Base-by-base conservation (phyloP, 2,888 invertebrate genomes). In the Erebia palarica region DNA sequence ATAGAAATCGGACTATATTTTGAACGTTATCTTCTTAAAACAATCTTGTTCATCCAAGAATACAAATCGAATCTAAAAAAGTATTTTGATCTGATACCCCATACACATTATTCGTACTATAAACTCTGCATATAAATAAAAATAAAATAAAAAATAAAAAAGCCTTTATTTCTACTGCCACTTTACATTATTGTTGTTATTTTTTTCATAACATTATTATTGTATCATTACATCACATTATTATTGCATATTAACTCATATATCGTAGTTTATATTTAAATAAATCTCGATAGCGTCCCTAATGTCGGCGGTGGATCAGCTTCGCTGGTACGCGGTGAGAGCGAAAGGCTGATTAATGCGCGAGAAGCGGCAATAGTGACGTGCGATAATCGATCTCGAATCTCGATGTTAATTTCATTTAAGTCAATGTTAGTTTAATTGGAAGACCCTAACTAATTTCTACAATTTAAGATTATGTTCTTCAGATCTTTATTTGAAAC, bases 271-370 rank as follows among this genome's bases (percentile, higher is more conserved):
- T 27, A 51, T 64, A 36, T 36, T 36, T 36, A 36, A 21, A 21
- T 47, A 3, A 10, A 55, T 55, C 51, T 55, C 27, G 51, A 49
- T 65, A 68, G 63, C 72, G 74, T 53, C 75, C 75, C 75, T 75
- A 70, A 63, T 51, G 65, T 47, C 49, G 47, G 70, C 73, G 70
- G 69, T 69, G 73, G 71, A 73, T 73, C 74, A 70, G 74, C 75
- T 74, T 76, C 76, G 76, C 73, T 76, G 76, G 76, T 75, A 76
- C 77, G 78, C 78, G 77, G 78, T 75, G 77, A 77, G 78, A 78
- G 77, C 77, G 76, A 76, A 76, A 78, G 75, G 21, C 80, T 80
- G 79, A 79, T 80, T 79, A 80, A 79, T 80, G 79, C 79, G 76
- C 77, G 77, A 77, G 77, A 74, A 76, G 76, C 75, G 76, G 75